phyloP scores from a whole-genome alignment of 2,888 invertebrate species.

The Stenurella melanura region DNA sequence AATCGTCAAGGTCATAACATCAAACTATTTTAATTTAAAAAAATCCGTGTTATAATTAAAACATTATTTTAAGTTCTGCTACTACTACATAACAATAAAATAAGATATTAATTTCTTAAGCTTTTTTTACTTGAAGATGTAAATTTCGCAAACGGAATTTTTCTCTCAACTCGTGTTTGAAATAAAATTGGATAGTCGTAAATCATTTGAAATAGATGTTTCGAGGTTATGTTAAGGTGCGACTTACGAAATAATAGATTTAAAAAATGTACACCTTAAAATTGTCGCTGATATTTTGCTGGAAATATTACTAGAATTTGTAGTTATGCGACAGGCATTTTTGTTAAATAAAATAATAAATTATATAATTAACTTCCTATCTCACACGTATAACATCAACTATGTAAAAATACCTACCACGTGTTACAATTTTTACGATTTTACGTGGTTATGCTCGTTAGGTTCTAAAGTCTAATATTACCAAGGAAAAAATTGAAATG shows the following conservation, averaged over 20 bases:
- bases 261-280: background rate
- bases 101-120: too few species aligned
- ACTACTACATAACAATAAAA: background rate
- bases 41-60: background rate
- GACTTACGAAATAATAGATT: background rate
- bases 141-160: background rate
- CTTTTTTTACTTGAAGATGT: background rate
- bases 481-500: conserved; percentile 41
- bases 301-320: too few species aligned
- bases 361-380: background rate
- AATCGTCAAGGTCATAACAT: background rate
- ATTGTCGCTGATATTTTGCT: background rate
- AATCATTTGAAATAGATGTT: background rate
- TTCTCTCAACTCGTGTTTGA: background rate
- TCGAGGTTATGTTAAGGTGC: conserved; percentile 21
- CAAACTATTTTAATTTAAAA: background rate
- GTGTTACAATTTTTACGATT: background rate
- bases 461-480: conserved; percentile 45
- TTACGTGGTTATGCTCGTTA: conserved; percentile 19
- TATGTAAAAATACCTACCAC: background rate
- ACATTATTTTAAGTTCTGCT: background rate
- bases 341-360: background rate
- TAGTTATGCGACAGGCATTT: too few species aligned
- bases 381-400: background rate
- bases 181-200: conserved; percentile 8